These are phyloP conservation scores for Arge pagana DNA, from an alignment of 2,888 invertebrate genomes.

Conservation along the genomic window DNA sequence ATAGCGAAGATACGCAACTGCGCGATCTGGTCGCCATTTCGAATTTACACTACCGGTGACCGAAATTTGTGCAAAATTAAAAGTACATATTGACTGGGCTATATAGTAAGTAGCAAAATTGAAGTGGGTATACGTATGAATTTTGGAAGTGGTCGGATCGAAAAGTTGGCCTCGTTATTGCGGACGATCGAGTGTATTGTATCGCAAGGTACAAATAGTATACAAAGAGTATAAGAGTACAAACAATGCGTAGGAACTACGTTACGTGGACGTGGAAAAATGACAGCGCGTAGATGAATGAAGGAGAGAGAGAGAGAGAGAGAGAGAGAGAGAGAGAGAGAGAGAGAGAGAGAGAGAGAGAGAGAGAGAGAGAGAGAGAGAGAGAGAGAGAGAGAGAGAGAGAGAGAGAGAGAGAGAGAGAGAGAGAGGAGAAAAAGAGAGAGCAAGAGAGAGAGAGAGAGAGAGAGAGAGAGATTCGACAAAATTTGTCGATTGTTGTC, in stretches of 20 bases:
- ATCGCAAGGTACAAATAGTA: conserved; percentile 57
- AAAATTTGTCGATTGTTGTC: no score
- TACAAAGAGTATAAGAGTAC: conserved; percentile 57
- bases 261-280: conserved; percentile 56
- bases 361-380: conserved; percentile 22
- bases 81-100: no score
- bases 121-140: conserved; percentile 5
- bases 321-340: not conserved
- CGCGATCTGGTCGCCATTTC: no score
- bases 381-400: conserved; percentile 13
- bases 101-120: no score
- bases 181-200: conserved; percentile 58
- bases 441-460: no score
- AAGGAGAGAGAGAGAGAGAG: conserved; percentile 7
- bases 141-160: conserved; percentile 16
- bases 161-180: conserved; percentile 44
- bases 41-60: no score
- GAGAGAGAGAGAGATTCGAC: no score
- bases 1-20: no score
- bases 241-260: conserved; percentile 58
- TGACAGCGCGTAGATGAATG: conserved; percentile 45
- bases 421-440: no score
- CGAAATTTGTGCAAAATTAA: no score
- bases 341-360: conserved; percentile 10
- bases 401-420: conserved; percentile 8